phyloP scores from a whole-genome alignment of 2,113 vertebrate genomes.

The Ageneiosus marmoratus region DNA sequence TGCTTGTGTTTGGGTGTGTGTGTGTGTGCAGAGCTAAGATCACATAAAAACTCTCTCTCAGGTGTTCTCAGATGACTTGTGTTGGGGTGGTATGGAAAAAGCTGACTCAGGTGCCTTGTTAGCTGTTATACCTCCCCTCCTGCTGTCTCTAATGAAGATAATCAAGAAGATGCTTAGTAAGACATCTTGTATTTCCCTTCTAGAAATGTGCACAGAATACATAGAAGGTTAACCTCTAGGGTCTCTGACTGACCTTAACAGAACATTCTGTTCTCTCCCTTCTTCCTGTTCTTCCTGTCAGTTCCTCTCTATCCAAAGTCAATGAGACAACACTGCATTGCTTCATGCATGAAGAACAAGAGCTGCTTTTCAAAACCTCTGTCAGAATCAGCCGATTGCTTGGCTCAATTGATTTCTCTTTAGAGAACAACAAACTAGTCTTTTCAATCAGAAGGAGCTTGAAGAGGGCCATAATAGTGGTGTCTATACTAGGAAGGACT shows the following conservation, averaged over 20 bases:
- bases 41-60: constrained; percentile 34
- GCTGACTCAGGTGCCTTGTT: constrained; percentile 42
- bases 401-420: constrained; percentile 24
- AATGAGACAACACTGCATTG: constrained; percentile 19
- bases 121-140: constrained; percentile 19
- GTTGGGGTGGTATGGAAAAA: constrained; percentile 25
- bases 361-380: constrained; percentile 30
- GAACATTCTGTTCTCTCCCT: constrained; percentile 22
- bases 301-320: neutral
- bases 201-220: neutral
- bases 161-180: constrained; percentile 44
- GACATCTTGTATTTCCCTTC: neutral
- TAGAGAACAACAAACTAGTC: constrained; percentile 20
- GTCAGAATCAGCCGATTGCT: constrained; percentile 3
- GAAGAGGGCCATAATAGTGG: constrained; percentile 21
- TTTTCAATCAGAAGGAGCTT: constrained; percentile 15
- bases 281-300: neutral
- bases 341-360: constrained; percentile 12
- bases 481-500: constrained; percentile 19
- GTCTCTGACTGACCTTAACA: constrained; percentile 16
- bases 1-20: neutral
- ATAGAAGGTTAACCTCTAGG: neutral
- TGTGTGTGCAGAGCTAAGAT: constrained; percentile 35
- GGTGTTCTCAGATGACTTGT: constrained; percentile 38
- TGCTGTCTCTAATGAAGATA: constrained; percentile 42